Evolutionary conservation across 2,888 invertebrate genomes (phyloP), one percentile per base, ranked within the genome.

Genomic region (Ichneumoninae sp.): DNA sequence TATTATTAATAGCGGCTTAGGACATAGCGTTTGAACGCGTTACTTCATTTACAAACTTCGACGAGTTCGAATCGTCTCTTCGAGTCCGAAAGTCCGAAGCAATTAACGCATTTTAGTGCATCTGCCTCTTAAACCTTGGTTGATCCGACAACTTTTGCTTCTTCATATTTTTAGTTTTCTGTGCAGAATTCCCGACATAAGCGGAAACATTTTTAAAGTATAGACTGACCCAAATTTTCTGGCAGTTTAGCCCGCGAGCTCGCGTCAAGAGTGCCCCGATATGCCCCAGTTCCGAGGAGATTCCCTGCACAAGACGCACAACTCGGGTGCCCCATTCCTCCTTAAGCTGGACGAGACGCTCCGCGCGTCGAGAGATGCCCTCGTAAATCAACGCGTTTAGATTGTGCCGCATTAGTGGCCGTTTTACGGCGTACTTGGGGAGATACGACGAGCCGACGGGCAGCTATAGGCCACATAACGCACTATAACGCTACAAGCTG

Each of bases 331-430:
- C n/a, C 63, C 36, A n/a, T 13, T n/a, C 73, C 63, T 47, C 44
- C 30, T 30, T 33, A 22, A 63, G 60, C 73, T 30, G 73, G 73
- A 74, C 73, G 76, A 73, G 83, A 54, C 33, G 66, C 70, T 26
- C 6, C 60, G 33, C 73, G 81, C 76, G 83, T 83, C 83, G 83
- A 83, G 78, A 91, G 90, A 91, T 91, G 90, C 89, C 89, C 90
- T 91, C 91, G 91, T 92, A 92, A 91, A 92, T 93, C 92, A 91
- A 89, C 84, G 88, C 90, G 91, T 90, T 92, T 91, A 91, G 92
- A 92, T 93, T 91, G 90, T 91, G 90, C 90, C 89, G 89, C 90
- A 92, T 93, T 92, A 93, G 91, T 89, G 89, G 88, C 90, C 88
- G 89, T 91, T 92, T 93, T 92, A 92, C 89, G 91, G 90, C 90